Evolutionary conservation across 1,140 invertebrate species (phyloP).

Genomic region (Drosophila ogumai): DNA sequence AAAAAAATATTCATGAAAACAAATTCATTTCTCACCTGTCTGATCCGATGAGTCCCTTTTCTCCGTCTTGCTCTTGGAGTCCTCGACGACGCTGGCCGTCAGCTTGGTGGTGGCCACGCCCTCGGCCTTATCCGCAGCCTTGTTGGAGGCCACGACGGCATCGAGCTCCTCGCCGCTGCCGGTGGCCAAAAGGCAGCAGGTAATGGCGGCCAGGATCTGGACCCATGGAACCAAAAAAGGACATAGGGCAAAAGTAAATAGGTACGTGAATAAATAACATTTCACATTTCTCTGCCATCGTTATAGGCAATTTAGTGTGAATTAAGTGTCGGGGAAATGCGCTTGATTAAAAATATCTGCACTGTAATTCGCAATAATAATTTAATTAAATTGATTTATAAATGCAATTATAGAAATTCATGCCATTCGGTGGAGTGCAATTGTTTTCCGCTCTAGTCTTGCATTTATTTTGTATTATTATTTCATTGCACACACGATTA

Average conservation of each 20-base stretch:
- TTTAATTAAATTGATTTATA: slow-evolving; percentile 76
- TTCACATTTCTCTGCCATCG: background rate
- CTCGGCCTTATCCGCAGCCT: slow-evolving; percentile 35
- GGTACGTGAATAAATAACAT: too few species aligned
- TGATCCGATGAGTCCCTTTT: slow-evolving; percentile 75
- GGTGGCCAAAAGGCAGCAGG: slow-evolving; percentile 39
- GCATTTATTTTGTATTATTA: slow-evolving; percentile 31
- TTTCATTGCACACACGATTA: slow-evolving; percentile 39
- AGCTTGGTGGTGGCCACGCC: slow-evolving; percentile 49
- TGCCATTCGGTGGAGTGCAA: slow-evolving; percentile 25
- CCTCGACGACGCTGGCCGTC: slow-evolving; percentile 54
- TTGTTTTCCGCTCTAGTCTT: slow-evolving; percentile 37
- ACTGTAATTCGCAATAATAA: slow-evolving; percentile 62
- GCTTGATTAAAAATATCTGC: slow-evolving; percentile 56
- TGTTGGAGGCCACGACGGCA: slow-evolving; percentile 20
- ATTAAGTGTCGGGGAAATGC: slow-evolving; percentile 23
- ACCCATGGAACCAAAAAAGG: too few species aligned
- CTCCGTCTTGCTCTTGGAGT: slow-evolving; percentile 69
- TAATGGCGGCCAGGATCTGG: slow-evolving; percentile 42
- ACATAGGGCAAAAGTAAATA: too few species aligned
- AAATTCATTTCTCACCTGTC: slow-evolving; percentile 42
- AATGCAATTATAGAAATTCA: slow-evolving; percentile 69
- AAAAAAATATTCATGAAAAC: too few species aligned
- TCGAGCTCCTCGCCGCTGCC: slow-evolving; percentile 37
- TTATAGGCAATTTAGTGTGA: slow-evolving; percentile 25